A percentile compares a stretch with the other conserved stretches of the same genome.
phyloP scores from a whole-genome alignment of 2,888 invertebrate genomes.

The Drosophila niveifrons region DNA sequence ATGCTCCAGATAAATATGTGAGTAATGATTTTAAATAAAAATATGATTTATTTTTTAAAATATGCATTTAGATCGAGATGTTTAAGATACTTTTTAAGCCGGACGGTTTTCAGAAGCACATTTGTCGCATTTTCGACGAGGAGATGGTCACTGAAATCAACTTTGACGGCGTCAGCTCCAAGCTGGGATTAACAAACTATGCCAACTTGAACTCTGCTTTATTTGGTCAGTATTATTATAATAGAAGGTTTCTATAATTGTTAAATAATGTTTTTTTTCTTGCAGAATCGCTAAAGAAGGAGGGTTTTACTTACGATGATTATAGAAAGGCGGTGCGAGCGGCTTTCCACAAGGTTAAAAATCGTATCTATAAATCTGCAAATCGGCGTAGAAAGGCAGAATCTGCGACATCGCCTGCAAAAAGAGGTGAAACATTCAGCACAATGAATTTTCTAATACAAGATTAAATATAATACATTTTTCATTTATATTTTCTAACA shows the following conservation, averaged over 20 bases:
- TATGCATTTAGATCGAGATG: slow-evolving; percentile 30
- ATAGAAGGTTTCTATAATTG: background rate
- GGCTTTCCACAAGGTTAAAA: slow-evolving; percentile 48
- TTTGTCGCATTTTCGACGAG: slow-evolving; percentile 44
- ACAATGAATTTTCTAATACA: background rate
- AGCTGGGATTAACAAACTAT: slow-evolving; percentile 43
- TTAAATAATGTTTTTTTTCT: background rate
- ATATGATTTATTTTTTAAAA: background rate
- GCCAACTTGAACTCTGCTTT: slow-evolving; percentile 47
- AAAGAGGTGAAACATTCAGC: background rate
- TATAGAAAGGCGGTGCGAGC: slow-evolving; percentile 44
- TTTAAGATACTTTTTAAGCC: slow-evolving; percentile 45
- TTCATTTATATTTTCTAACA: background rate
- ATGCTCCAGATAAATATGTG: slow-evolving; percentile 48
- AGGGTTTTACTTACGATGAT: slow-evolving; percentile 49
- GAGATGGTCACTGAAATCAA: slow-evolving; percentile 53
- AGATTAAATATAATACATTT: background rate
- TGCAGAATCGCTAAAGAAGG: slow-evolving; percentile 45
- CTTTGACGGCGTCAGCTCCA: slow-evolving; percentile 38
- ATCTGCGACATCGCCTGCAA: background rate
- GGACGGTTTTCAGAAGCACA: slow-evolving; percentile 45
- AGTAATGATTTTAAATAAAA: slow-evolving; percentile 1
- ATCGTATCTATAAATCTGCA: slow-evolving; percentile 47
- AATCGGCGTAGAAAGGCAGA: slow-evolving; percentile 17
- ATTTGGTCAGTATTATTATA: slow-evolving; percentile 38